Percentiles rank a stretch among this genome's conserved stretches.
phyloP scores from a whole-genome alignment of 2,797 vertebrate species.

The Artibeus jamaicensis region DNA sequence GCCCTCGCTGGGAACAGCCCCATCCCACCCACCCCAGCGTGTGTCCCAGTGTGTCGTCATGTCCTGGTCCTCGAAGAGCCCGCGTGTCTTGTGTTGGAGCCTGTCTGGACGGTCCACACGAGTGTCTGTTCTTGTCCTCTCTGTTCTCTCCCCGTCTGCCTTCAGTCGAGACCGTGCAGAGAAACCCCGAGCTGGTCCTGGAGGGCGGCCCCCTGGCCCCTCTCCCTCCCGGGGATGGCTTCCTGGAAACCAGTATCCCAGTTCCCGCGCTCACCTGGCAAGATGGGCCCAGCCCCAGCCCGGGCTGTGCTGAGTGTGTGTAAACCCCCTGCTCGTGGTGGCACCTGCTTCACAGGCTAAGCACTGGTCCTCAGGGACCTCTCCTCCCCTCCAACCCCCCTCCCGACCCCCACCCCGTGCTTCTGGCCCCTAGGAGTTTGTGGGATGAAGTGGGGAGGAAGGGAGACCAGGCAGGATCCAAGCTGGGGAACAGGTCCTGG shows the following conservation, averaged over 20 bases:
- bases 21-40: not conserved
- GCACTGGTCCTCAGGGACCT: slow-evolving; percentile 55
- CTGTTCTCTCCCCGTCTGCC: slow-evolving; percentile 85
- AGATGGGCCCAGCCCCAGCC: slow-evolving; percentile 83
- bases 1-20: not conserved
- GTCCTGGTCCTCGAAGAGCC: slow-evolving; percentile 29
- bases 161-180: slow-evolving; percentile 98
- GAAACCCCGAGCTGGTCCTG: slow-evolving; percentile 94
- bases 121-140: slow-evolving; percentile 86
- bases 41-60: not conserved
- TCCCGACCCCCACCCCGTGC: not conserved
- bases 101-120: slow-evolving; percentile 60
- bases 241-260: slow-evolving; percentile 97
- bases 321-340: slow-evolving; percentile 84
- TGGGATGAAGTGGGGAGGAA: not conserved
- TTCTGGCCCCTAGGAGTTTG: not conserved
- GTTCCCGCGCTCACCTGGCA: slow-evolving; percentile 96
- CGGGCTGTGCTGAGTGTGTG: slow-evolving; percentile 94
- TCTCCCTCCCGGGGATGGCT: slow-evolving; percentile 93
- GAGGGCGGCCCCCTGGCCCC: slow-evolving; percentile 90
- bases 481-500: not conserved
- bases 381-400: too few relatives aligned
- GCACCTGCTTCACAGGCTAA: slow-evolving; percentile 56
- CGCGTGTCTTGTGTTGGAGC: slow-evolving; percentile 12
- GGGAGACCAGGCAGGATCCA: not conserved